phyloP scores from a whole-genome alignment of 2,113 vertebrate genomes.

The Atlantisia rogersi region DNA sequence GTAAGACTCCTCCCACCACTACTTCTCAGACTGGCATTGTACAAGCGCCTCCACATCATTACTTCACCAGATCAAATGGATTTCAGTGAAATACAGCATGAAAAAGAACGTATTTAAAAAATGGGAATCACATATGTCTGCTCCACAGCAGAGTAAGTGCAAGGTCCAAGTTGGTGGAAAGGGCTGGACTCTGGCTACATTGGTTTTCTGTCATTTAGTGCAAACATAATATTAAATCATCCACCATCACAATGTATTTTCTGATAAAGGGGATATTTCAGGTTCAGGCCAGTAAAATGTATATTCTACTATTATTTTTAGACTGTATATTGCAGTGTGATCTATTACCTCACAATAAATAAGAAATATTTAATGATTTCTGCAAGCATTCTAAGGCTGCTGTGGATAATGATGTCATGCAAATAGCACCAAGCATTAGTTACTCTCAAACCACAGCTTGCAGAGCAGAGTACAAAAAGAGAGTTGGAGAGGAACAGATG shows the following conservation, averaged over 20 bases:
- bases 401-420: too few species aligned
- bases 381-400: background rate
- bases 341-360: background rate
- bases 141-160: background rate
- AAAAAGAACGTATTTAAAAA: background rate
- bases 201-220: background rate
- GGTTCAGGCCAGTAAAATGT: background rate
- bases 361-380: background rate
- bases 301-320: background rate
- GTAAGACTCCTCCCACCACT: background rate
- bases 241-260: background rate
- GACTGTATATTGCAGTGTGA: background rate
- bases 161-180: background rate
- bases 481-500: background rate
- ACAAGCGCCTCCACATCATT: background rate
- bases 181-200: rapidly evolving
- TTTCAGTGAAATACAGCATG: background rate
- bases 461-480: background rate
- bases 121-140: background rate
- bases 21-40: background rate
- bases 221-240: background rate
- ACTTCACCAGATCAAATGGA: background rate
- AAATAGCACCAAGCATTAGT: background rate
- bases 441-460: background rate
- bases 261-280: background rate